These are phyloP conservation scores for Ylistrum balloti DNA, from an alignment of 1,140 invertebrate species.

Conservation along the genomic window DNA sequence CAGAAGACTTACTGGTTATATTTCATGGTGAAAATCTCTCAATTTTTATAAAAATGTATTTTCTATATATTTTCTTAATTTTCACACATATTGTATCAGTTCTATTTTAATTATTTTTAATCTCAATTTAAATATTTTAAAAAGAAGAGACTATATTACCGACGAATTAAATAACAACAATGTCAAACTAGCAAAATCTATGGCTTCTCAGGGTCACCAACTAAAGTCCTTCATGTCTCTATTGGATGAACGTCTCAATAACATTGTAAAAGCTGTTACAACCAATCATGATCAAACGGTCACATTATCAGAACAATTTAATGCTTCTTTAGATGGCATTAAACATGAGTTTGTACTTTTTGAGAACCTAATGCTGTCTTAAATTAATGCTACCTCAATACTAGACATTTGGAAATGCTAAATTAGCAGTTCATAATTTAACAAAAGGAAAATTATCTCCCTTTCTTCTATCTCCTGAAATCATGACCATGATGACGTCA, in stretches of 20 bases:
- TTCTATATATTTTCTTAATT: too few species aligned
- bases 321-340: background rate
- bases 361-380: too few species aligned
- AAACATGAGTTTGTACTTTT: too few species aligned
- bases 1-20: too few species aligned
- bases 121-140: too few species aligned
- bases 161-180: constrained; percentile 20
- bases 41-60: too few species aligned
- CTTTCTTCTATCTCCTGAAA: constrained; percentile 17
- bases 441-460: constrained; percentile 49
- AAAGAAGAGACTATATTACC: too few species aligned
- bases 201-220: background rate
- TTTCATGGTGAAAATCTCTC: too few species aligned
- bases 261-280: background rate
- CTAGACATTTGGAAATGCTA: constrained; percentile 50
- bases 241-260: constrained; percentile 19
- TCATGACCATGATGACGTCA: background rate
- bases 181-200: constrained; percentile 21
- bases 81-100: too few species aligned
- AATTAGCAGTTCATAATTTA: too few species aligned
- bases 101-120: too few species aligned
- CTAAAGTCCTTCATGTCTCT: constrained; percentile 16
- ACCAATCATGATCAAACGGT: constrained; percentile 5
- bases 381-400: too few species aligned
- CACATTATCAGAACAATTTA: background rate